Evolutionary conservation across 2,797 vertebrate genomes (phyloP).

Genomic region (Knipowitschia caucasica): DNA sequence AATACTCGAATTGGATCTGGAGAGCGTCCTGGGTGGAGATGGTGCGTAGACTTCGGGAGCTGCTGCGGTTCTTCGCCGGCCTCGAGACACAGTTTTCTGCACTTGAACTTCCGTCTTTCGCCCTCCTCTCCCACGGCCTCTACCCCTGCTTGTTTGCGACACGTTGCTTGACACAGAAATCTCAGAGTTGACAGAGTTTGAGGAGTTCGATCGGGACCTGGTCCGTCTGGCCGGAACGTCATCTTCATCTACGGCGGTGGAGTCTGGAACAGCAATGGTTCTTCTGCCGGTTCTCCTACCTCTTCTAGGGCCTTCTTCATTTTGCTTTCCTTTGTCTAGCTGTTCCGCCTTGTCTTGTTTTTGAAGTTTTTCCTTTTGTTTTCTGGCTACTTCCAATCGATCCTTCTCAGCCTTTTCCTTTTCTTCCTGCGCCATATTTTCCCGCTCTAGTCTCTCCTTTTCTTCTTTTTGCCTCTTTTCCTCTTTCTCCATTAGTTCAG

Average conservation of each 20-base stretch:
- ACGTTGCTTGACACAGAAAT: slow-evolving; percentile 46
- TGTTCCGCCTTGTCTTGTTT: slow-evolving; percentile 28
- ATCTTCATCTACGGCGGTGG: slow-evolving; percentile 10
- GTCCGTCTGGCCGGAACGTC: slow-evolving; percentile 58
- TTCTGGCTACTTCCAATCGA: slow-evolving; percentile 12
- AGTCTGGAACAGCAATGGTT: slow-evolving; percentile 17
- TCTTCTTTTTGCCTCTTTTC: neutral
- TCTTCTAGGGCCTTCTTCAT: slow-evolving; percentile 26
- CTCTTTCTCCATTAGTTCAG: neutral
- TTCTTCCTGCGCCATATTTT: neutral
- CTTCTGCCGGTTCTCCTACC: slow-evolving; percentile 40
- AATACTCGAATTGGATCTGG: slow-evolving; percentile 43
- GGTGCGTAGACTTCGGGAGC: slow-evolving; percentile 16
- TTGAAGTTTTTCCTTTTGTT: slow-evolving; percentile 8
- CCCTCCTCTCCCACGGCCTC: slow-evolving; percentile 39
- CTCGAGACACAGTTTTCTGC: slow-evolving; percentile 8
- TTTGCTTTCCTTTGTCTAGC: slow-evolving; percentile 19
- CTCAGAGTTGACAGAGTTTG: slow-evolving; percentile 68
- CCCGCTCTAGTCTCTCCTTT: neutral
- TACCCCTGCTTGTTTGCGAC: slow-evolving; percentile 32
- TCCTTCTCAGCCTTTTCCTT: neutral
- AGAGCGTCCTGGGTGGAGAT: slow-evolving; percentile 13
- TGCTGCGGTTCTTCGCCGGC: slow-evolving; percentile 35
- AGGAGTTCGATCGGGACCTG: slow-evolving; percentile 71
- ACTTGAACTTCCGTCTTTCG: slow-evolving; percentile 24